Evolutionary conservation across 2,888 invertebrate species (phyloP), one percentile per base, ranked within the genome.

Genomic region (Hirtodrosophila histrioides): DNA sequence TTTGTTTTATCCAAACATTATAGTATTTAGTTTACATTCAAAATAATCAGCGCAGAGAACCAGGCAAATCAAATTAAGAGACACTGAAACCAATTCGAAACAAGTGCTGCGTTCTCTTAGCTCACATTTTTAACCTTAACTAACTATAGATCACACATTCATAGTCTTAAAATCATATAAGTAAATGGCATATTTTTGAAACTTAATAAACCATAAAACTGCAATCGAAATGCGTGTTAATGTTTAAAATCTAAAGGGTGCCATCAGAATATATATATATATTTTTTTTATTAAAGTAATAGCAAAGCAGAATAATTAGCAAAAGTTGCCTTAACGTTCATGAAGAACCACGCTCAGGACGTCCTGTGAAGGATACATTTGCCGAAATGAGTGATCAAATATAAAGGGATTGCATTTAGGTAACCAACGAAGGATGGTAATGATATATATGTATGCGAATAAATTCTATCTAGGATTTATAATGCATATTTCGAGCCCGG

Each of bases 1-100:
- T 71, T 77, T 76, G 37, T 65, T 60, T 45, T 61, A 62, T 64
- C 53, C 57, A 48, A 61, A 58, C 31, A 40, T 51, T 24, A 50
- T 24, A 57, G 45, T 17, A 17, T 17, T 17, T 12, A 53, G 27
- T 45, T 37, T 31, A 48, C 41, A 54, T 31, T 46, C 41, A 66
- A 33, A 45, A 53, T 17, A 65, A 56, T 3, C 36, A 44, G 67
- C 50, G 53, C 40, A 54, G 63, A 74, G 62, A 71, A 71, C 54
- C 35, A 40, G 29, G 39, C 43, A 29, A 62, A 62, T 31, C 31
- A 41, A 40, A 37, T 43, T 8, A 50, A 11, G 7, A 51, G 35
- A 10, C 29, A 33, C 36, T 41, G 4, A 43, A 46, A 8, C n/a
- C 4, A 44, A 64, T 58, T 69, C 27, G 53, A 49, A 36, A 36